A percentile compares a stretch with the other conserved stretches of the same genome.
Evolutionary conservation across 2,113 vertebrate genomes (phyloP).

Genomic region (Gasterosteus aculeatus): DNA sequence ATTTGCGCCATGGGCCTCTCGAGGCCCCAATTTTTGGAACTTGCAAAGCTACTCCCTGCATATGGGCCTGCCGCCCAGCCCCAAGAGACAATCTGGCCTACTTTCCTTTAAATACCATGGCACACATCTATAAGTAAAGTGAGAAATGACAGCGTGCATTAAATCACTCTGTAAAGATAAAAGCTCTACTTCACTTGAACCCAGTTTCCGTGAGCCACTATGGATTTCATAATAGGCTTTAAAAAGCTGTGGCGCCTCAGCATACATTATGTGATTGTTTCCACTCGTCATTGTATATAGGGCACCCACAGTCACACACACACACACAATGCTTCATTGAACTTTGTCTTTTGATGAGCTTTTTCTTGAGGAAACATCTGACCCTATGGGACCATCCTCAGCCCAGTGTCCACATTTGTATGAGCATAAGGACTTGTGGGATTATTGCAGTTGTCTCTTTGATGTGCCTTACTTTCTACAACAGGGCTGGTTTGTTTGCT

Average conservation of each 20-base stretch:
- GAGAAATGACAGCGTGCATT: neutral
- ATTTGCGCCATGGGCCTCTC: conserved; percentile 34
- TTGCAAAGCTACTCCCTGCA: conserved; percentile 8
- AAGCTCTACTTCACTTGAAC: neutral
- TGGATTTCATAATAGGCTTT: conserved; percentile 6
- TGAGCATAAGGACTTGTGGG: neutral
- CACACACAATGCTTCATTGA: neutral
- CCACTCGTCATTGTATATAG: neutral
- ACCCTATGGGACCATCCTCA: conserved; percentile 14
- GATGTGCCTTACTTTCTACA: conserved; percentile 8
- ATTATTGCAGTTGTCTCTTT: conserved; percentile 21
- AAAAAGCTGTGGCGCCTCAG: neutral
- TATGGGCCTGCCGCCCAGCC: conserved; percentile 10
- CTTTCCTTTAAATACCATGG: conserved; percentile 21
- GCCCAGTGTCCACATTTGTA: conserved; percentile 6
- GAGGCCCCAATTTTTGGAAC: conserved; percentile 15
- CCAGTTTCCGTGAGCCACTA: neutral
- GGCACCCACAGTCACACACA: neutral
- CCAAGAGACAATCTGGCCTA: conserved; percentile 21
- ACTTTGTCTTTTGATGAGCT: conserved; percentile 8
- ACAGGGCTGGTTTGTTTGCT: conserved; percentile 6
- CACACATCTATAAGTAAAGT: neutral
- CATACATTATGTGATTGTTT: conserved; percentile 3
- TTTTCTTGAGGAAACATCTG: conserved; percentile 3
- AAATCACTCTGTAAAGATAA: neutral